Conservation (phyloP, 2,888 invertebrate species). For the Thera obeliscata region DNA sequence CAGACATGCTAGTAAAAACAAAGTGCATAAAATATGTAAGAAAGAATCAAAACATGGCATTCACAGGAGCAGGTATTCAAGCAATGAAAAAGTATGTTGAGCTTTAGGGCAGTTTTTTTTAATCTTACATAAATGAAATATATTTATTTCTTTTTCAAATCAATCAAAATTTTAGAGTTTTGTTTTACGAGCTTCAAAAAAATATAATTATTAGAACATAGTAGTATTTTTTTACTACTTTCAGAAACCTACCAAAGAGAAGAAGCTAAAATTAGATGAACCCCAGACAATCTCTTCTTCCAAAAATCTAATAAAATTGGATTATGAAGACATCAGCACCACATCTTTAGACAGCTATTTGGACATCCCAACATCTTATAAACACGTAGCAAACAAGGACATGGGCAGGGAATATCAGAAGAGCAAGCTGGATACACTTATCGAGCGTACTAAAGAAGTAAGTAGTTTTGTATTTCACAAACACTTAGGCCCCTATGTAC, state of each 20-base stretch:
- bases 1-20: neutral
- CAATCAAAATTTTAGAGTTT: no score
- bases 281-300: neutral
- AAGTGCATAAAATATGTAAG: slow-evolving; percentile 2
- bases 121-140: neutral
- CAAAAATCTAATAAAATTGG: slow-evolving; percentile 12
- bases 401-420: slow-evolving; percentile 8
- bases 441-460: slow-evolving; percentile 55
- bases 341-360: slow-evolving; percentile 23
- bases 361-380: slow-evolving; percentile 29
- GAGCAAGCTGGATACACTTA: slow-evolving; percentile 53
- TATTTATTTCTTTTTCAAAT: neutral
- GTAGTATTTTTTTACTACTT: slow-evolving; percentile 1
- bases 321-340: slow-evolving; percentile 33
- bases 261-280: slow-evolving; percentile 6
- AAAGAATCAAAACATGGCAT: slow-evolving; percentile 3
- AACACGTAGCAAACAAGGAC: slow-evolving; percentile 11
- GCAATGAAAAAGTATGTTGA: slow-evolving; percentile 23
- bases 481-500: no score
- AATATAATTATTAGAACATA: neutral
- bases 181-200: neutral
- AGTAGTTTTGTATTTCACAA: slow-evolving; percentile 10
- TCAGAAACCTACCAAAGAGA: slow-evolving; percentile 10
- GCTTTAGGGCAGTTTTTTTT: neutral
- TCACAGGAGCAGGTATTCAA: slow-evolving; percentile 8